Evolutionary conservation across 64 coral and sea anemone species (phyloP).

Genomic region (Cladopsammia gracilis): DNA sequence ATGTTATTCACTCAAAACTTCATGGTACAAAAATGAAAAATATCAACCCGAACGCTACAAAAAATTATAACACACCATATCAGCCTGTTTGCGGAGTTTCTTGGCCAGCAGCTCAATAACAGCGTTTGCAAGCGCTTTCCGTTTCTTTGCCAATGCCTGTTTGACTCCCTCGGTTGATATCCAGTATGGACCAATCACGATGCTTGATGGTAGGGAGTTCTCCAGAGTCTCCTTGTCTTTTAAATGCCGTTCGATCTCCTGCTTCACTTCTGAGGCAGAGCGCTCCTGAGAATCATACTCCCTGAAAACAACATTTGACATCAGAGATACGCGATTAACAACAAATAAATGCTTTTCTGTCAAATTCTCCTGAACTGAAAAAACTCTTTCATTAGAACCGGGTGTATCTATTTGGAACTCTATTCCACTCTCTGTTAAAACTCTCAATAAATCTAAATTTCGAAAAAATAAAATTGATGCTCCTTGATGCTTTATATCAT

Average conservation of each 20-base stretch:
- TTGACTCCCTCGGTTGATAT: conserved; percentile 85
- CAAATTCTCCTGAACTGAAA: too few species aligned
- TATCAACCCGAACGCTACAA: neutral
- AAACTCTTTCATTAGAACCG: too few species aligned
- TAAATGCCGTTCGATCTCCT: conserved; percentile 96
- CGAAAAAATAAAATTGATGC: too few species aligned
- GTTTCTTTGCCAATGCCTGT: conserved; percentile 92
- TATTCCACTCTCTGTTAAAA: too few species aligned
- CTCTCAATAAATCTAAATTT: too few species aligned
- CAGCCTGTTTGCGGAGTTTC: conserved; percentile 95
- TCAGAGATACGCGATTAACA: too few species aligned
- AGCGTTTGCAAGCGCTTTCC: conserved; percentile 91
- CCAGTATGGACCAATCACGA: conserved; percentile 96
- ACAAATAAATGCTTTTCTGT: too few species aligned
- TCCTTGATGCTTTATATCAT: too few species aligned
- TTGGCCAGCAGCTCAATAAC: conserved; percentile 97
- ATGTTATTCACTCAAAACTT: too few species aligned
- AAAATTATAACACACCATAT: conserved; percentile 66
- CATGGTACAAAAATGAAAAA: too few species aligned
- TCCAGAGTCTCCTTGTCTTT: conserved; percentile 92
- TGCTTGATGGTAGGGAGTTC: conserved; percentile 87
- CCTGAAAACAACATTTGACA: conserved; percentile 26
- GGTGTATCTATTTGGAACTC: too few species aligned
- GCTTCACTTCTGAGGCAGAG: conserved; percentile 94
- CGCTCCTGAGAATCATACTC: conserved; percentile 95